Conservation (phyloP, 2,113 vertebrate genomes). For the Irena cyanogastra region DNA sequence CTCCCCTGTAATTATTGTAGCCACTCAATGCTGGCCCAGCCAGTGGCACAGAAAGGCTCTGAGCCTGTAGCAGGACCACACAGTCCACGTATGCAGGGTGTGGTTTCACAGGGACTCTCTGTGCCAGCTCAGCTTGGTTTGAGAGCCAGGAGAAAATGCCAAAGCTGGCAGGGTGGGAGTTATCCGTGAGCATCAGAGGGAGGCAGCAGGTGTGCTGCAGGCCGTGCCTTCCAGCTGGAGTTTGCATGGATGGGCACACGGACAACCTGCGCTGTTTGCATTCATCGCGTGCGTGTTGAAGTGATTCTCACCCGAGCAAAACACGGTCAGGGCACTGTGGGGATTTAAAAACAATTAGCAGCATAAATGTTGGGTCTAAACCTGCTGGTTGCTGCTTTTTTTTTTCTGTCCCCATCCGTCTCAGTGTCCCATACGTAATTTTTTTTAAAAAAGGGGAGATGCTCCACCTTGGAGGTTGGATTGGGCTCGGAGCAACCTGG, state of each 20-base stretch:
- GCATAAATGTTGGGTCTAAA: not conserved
- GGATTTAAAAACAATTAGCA: not conserved
- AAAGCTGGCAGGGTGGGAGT: not conserved
- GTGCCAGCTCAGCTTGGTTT: not conserved
- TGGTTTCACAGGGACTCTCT: not conserved
- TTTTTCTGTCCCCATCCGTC: not conserved
- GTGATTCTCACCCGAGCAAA: not conserved
- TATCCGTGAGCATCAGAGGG: fast-evolving
- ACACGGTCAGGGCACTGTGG: fast-evolving
- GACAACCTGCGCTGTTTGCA: fast-evolving
- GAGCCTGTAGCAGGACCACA: not conserved
- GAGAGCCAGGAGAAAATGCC: not conserved
- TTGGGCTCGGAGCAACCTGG: too few species aligned
- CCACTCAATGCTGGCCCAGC: not conserved
- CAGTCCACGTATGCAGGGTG: fast-evolving
- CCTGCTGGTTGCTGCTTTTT: not conserved
- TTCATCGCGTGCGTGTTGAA: fast-evolving
- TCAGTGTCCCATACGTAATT: not conserved
- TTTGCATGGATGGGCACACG: fast-evolving
- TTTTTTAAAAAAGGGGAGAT: not conserved
- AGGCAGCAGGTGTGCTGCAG: not conserved
- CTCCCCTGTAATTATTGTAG: not conserved
- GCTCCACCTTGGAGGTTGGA: not conserved
- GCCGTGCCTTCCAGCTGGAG: not conserved
- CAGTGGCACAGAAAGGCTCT: not conserved